phyloP scores from a whole-genome alignment of 2,888 invertebrate species.

The Hyalella azteca region DNA sequence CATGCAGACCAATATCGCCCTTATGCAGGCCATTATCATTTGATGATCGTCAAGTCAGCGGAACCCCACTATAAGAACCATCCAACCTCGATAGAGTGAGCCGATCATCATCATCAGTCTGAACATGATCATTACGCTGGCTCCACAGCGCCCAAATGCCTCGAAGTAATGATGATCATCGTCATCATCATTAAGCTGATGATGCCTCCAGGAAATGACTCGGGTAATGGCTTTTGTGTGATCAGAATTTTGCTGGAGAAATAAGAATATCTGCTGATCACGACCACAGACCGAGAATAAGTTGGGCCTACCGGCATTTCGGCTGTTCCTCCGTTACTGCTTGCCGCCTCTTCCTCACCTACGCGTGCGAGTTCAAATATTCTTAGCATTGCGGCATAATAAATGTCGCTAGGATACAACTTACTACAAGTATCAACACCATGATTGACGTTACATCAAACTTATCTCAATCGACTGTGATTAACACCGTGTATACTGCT shows the following conservation, averaged over 20 bases:
- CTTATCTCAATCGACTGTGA: too few relatives aligned
- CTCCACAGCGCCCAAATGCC: slow-evolving; percentile 55
- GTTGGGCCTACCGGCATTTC: background rate
- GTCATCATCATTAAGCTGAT: slow-evolving; percentile 58
- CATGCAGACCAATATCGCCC: slow-evolving; percentile 53
- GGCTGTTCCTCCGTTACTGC: too few relatives aligned
- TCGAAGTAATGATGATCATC: slow-evolving; percentile 57
- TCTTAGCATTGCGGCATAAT: too few relatives aligned
- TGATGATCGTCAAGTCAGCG: slow-evolving; percentile 59
- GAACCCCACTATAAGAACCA: slow-evolving; percentile 57
- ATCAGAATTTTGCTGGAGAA: slow-evolving; percentile 11
- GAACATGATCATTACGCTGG: slow-evolving; percentile 57
- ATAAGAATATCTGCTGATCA: background rate
- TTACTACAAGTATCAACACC: too few relatives aligned
- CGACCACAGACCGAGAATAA: background rate
- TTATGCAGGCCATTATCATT: slow-evolving; percentile 58
- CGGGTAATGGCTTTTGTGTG: slow-evolving; percentile 48
- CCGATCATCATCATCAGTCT: slow-evolving; percentile 57
- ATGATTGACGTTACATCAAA: too few relatives aligned
- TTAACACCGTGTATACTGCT: too few relatives aligned
- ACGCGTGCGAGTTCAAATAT: too few relatives aligned
- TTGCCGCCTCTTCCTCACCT: too few relatives aligned
- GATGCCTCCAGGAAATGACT: slow-evolving; percentile 55
- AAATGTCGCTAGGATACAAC: too few relatives aligned
- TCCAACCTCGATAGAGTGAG: slow-evolving; percentile 42